A percentile compares a stretch with the other conserved stretches of the same genome.
Conservation (phyloP, 2,797 vertebrate species). For the Neoniphon sammara region DNA sequence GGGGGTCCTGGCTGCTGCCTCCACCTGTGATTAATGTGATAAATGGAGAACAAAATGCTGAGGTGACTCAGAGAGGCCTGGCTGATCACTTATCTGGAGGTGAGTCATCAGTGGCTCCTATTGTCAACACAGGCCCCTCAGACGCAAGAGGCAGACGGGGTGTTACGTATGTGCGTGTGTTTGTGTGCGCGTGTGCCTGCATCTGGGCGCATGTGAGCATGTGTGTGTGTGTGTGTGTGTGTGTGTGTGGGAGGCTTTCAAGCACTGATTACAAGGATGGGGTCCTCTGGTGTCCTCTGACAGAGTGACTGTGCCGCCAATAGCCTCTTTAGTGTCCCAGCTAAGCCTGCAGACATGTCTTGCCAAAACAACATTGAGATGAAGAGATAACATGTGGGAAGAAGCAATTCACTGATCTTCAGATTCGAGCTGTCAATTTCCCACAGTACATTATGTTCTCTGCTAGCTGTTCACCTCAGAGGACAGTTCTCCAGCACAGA, state of each 20-base stretch:
- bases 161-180: conserved; percentile 7
- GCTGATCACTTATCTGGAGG: conserved; percentile 46
- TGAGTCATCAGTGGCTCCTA: conserved; percentile 62
- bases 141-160: conserved; percentile 13
- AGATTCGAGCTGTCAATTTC: neutral
- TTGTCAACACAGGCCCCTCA: conserved; percentile 54
- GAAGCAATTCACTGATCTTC: conserved; percentile 17
- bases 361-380: conserved; percentile 38
- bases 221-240: neutral
- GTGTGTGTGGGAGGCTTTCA: conserved; percentile 30
- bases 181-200: neutral
- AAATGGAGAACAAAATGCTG: conserved; percentile 56
- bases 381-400: neutral
- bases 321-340: conserved; percentile 19
- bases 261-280: conserved; percentile 60
- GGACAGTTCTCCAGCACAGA: conserved; percentile 8
- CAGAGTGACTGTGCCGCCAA: conserved; percentile 26
- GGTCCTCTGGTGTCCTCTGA: conserved; percentile 47
- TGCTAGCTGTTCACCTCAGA: conserved; percentile 18
- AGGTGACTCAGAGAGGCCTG: conserved; percentile 47
- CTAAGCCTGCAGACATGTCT: conserved; percentile 41
- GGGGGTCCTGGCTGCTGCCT: conserved; percentile 49
- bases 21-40: conserved; percentile 64
- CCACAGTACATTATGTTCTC: conserved; percentile 51
- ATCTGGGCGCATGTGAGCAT: conserved; percentile 31